Percentiles rank a stretch among this genome's conserved stretches.
phyloP scores from a whole-genome alignment of 2,113 vertebrate genomes.

The Cairina moschata region DNA sequence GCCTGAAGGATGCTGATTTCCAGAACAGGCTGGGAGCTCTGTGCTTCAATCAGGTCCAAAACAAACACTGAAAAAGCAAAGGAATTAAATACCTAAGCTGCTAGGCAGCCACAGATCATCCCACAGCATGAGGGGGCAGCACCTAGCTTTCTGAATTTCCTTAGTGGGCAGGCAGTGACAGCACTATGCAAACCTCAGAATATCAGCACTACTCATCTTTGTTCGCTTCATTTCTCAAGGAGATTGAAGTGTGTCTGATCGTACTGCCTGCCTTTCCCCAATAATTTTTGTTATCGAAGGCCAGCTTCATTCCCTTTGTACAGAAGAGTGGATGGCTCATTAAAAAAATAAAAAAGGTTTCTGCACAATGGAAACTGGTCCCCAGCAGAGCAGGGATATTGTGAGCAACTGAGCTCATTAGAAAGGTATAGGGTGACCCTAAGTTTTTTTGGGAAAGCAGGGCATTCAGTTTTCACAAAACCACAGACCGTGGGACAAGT shows the following conservation, averaged over 20 bases:
- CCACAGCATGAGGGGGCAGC: background rate
- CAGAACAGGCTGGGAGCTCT: background rate
- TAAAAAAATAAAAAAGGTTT: background rate
- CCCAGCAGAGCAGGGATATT: background rate
- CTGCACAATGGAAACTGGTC: background rate
- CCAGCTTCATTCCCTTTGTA: background rate
- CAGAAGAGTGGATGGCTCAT: background rate
- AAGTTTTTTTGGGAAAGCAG: background rate
- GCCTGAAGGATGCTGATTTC: background rate
- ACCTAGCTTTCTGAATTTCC: background rate
- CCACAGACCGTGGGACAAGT: background rate
- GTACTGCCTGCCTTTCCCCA: background rate
- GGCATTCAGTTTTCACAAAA: background rate
- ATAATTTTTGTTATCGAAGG: background rate
- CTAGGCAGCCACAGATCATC: background rate
- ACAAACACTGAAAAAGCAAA: background rate
- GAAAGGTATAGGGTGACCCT: background rate
- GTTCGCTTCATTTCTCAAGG: too few species aligned
- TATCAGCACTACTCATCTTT: background rate
- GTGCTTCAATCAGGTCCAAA: background rate
- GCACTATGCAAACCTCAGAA: background rate
- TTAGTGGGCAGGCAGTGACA: background rate
- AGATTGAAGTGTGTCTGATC: background rate
- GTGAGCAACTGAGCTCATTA: background rate
- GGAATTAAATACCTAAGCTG: background rate